Evolutionary conservation across 2,888 invertebrate genomes (phyloP).

Genomic region (Anticlea derivata): DNA sequence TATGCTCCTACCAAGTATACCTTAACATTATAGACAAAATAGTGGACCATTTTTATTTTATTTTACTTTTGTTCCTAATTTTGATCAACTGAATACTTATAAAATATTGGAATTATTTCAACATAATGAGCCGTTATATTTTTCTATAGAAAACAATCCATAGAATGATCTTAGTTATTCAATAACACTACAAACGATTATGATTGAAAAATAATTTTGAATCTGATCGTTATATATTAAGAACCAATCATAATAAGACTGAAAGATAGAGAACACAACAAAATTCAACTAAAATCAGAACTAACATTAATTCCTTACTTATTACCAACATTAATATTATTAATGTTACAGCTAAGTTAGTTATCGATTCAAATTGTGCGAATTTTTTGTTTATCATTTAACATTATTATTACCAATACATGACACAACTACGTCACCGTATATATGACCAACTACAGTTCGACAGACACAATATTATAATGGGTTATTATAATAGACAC

Average conservation of each 20-base stretch:
- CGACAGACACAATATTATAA: constrained; percentile 41
- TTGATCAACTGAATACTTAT: constrained; percentile 59
- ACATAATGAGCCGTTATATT: constrained; percentile 23
- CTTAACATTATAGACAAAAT: constrained; percentile 72
- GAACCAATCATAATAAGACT: constrained; percentile 9
- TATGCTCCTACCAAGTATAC: constrained; percentile 55
- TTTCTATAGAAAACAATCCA: constrained; percentile 9
- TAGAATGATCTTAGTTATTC: background rate
- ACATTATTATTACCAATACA: constrained; percentile 59
- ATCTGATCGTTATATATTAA: background rate
- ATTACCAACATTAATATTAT: constrained; percentile 60
- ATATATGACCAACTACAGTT: constrained; percentile 55
- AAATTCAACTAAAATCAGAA: constrained; percentile 20
- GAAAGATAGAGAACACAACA: constrained; percentile 12
- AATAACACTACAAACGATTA: background rate
- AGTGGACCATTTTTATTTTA: constrained; percentile 74
- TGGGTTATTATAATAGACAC: constrained; percentile 71
- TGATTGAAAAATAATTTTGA: background rate
- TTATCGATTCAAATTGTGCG: constrained; percentile 80
- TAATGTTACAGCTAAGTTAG: constrained; percentile 73
- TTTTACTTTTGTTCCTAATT: constrained; percentile 65
- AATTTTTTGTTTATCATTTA: constrained; percentile 68
- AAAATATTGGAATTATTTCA: constrained; percentile 44
- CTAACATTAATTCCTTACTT: constrained; percentile 46
- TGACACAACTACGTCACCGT: constrained; percentile 75